phyloP scores from a whole-genome alignment of 2,888 invertebrate species.

The Thera britannica region DNA sequence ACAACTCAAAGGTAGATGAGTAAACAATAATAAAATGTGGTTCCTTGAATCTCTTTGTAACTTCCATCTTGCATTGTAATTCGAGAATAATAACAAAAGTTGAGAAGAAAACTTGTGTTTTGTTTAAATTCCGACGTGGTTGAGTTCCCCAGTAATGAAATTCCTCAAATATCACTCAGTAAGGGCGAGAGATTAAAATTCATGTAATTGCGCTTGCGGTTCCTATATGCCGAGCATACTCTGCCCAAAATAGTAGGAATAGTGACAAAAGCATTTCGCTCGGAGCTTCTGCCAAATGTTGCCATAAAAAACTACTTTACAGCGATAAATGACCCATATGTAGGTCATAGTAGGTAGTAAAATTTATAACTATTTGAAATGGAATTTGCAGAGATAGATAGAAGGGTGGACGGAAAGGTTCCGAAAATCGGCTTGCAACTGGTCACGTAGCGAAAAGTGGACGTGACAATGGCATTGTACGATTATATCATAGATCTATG shows the following conservation, averaged over 20 bases:
- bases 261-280: constrained; percentile 20
- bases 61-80: constrained; percentile 55
- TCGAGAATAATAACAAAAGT: constrained; percentile 64
- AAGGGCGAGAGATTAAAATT: constrained; percentile 67
- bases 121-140: constrained; percentile 68
- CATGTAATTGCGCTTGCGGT: constrained; percentile 69
- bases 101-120: constrained; percentile 70
- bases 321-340: neutral
- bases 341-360: no score
- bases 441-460: no score
- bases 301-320: neutral
- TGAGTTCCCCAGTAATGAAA: constrained; percentile 79
- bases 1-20: constrained; percentile 37
- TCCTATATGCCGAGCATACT: constrained; percentile 39
- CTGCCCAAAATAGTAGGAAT: constrained; percentile 30
- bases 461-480: no score
- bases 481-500: no score
- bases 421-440: no score
- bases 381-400: no score
- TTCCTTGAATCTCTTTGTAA: constrained; percentile 42
- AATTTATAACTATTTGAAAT: no score
- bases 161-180: constrained; percentile 75
- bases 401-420: no score
- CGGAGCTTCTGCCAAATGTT: constrained; percentile 22
- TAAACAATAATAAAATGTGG: constrained; percentile 46